These are phyloP conservation scores for Pycnonotus jocosus DNA, from an alignment of 2,113 vertebrate species.

Conservation along the genomic window DNA sequence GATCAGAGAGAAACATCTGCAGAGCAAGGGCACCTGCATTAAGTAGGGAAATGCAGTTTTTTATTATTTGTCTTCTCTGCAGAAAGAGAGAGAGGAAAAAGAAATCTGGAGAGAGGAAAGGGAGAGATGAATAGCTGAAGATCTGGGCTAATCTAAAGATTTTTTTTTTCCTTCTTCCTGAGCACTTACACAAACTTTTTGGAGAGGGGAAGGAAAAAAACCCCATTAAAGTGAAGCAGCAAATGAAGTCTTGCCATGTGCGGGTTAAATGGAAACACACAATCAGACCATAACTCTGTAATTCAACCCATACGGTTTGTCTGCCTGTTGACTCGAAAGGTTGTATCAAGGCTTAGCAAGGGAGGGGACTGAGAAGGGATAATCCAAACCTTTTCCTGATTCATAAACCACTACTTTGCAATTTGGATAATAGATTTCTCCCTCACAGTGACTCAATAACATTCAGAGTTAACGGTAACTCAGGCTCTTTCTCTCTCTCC, in stretches of 20 bases:
- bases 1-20: slow-evolving; percentile 46
- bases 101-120: not conserved
- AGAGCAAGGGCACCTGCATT: not conserved
- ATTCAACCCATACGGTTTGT: slow-evolving; percentile 67
- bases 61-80: not conserved
- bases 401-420: slow-evolving; percentile 65
- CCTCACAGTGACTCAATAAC: fast-evolving
- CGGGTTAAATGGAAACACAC: slow-evolving; percentile 57
- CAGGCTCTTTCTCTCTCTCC: not conserved
- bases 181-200: not conserved
- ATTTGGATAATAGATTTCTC: slow-evolving; percentile 49
- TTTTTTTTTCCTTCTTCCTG: not conserved
- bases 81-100: not conserved
- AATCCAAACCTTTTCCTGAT: slow-evolving; percentile 16
- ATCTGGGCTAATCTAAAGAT: not conserved
- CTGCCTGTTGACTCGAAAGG: slow-evolving; percentile 31
- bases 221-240: not conserved
- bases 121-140: not conserved
- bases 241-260: slow-evolving; percentile 29
- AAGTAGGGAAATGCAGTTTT: not conserved
- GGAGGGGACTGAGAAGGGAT: not conserved
- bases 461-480: not conserved
- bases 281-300: slow-evolving; percentile 47
- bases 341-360: slow-evolving; percentile 12
- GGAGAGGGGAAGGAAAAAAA: not conserved